phyloP scores from a whole-genome alignment of 2,113 vertebrate genomes.

The Hiodon tergisus region DNA sequence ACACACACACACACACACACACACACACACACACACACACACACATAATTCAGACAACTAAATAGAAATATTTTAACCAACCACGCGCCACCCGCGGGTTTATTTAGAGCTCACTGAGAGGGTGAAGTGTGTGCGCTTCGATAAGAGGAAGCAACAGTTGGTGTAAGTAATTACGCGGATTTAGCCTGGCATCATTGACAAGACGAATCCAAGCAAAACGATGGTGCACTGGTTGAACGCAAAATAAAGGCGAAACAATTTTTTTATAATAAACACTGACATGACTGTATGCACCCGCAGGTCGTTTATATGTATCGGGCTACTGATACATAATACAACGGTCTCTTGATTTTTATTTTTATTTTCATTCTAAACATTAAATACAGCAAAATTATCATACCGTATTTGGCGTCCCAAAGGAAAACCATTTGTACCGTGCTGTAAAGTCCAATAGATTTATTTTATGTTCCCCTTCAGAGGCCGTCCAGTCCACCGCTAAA shows the following conservation, averaged over 20 bases:
- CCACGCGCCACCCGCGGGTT: constrained; percentile 3
- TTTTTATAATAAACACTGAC: constrained; percentile 4
- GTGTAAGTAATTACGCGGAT: background rate
- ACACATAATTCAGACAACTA: constrained; percentile 15
- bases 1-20: background rate
- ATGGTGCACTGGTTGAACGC: background rate
- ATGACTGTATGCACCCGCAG: background rate
- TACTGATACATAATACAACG: background rate
- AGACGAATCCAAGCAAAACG: background rate
- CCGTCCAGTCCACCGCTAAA: background rate
- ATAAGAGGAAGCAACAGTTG: constrained; percentile 16
- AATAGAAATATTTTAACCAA: constrained; percentile 12
- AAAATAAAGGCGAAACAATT: background rate
- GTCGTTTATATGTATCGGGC: background rate
- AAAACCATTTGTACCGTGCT: constrained; percentile 65
- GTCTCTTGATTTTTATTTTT: background rate
- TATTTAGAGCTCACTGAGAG: background rate
- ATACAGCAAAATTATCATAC: constrained; percentile 37
- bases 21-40: background rate
- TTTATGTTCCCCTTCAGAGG: constrained; percentile 1
- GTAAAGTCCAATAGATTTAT: constrained; percentile 18
- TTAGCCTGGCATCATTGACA: background rate
- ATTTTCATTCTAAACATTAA: background rate
- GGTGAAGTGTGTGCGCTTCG: background rate
- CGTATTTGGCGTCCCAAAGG: constrained; percentile 75